A percentile compares a stretch with the other conserved stretches of the same genome.
Conservation (phyloP, 2,888 invertebrate species). For the Graphium colonna region DNA sequence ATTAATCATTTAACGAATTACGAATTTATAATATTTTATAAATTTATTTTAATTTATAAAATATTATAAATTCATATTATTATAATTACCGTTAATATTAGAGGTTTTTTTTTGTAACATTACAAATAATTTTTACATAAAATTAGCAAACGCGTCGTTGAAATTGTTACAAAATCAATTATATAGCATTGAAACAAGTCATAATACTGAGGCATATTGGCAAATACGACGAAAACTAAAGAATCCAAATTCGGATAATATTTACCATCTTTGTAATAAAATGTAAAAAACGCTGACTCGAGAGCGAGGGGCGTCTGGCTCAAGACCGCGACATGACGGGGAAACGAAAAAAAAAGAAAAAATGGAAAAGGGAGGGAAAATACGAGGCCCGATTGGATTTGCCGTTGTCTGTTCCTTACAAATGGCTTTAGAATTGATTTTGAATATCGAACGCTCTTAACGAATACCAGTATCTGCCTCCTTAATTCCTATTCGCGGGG, state of each 20-base stretch:
- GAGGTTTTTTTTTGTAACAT: too few species aligned
- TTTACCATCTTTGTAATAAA: slow-evolving; percentile 75
- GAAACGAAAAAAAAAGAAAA: slow-evolving; percentile 60
- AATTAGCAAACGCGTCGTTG: too few species aligned
- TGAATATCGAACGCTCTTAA: slow-evolving; percentile 61
- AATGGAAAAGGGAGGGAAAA: slow-evolving; percentile 53
- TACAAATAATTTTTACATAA: too few species aligned
- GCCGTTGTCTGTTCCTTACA: slow-evolving; percentile 75
- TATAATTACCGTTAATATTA: too few species aligned
- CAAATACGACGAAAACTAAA: slow-evolving; percentile 48
- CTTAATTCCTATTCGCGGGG: slow-evolving; percentile 20
- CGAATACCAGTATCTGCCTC: slow-evolving; percentile 39
- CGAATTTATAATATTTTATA: too few species aligned
- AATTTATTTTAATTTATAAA: too few species aligned
- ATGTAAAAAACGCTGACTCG: slow-evolving; percentile 73
- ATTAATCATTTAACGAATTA: too few species aligned
- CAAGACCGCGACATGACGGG: slow-evolving; percentile 73
- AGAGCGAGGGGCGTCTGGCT: slow-evolving; percentile 74
- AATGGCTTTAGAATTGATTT: slow-evolving; percentile 77
- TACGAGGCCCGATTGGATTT: slow-evolving; percentile 74
- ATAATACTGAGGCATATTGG: slow-evolving; percentile 28
- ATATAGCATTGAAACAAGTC: slow-evolving; percentile 17
- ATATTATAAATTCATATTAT: too few species aligned
- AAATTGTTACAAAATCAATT: too few species aligned
- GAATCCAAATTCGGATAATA: slow-evolving; percentile 68